Base-by-base conservation (phyloP, 2,888 invertebrate species). In the Cephus pulcher region DNA sequence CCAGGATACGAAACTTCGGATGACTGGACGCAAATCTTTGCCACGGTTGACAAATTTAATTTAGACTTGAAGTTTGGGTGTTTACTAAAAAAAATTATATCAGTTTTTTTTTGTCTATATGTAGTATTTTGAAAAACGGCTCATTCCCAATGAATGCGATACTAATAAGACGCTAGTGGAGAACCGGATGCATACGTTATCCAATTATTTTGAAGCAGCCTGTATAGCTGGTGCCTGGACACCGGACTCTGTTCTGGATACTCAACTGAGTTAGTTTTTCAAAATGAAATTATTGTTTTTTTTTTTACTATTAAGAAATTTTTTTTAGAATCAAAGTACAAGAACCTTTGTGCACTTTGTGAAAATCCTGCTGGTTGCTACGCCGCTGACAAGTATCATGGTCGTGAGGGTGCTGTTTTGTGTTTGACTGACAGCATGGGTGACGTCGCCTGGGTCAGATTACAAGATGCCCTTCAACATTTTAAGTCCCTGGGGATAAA, bases 171-270 rank as follows among this genome's bases (percentile, higher is more conserved):
- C 96, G 0, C 89, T 96, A n/a, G 93, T 94, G 0, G 97, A 97
- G 91, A 96, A 98, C 89, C 94, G 95, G 69, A 93, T 98, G 32
- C 94, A 94, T 79, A 94, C 96, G 0, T 93, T 96, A 0, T 94
- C 96, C 0, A 92, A 93, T 74, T 97, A 94, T 92, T 98, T 98
- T 91, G 94, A 94, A 4, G 92, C 94, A 32, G 96, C 97, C 35
- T 98, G 98, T 90, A 96, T 97, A 83, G 96, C 98, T 0, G 98
- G 98, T 0, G 94, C 95, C 0, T 97, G 97, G 97, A 94, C 96
- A 0, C 93, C 94, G 0, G 95, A 97, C 88, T 90, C 92, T 0
- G 84, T 89, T 0, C 92, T 95, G 37, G 96, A 97, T 85, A 90
- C 91, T 3, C 90, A 94, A 84, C 92, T 97, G 0, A 97, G 96